Evolutionary conservation across 2,113 vertebrate species (phyloP), one percentile per base, ranked within the genome.

Genomic region (Mustela lutreola): DNA sequence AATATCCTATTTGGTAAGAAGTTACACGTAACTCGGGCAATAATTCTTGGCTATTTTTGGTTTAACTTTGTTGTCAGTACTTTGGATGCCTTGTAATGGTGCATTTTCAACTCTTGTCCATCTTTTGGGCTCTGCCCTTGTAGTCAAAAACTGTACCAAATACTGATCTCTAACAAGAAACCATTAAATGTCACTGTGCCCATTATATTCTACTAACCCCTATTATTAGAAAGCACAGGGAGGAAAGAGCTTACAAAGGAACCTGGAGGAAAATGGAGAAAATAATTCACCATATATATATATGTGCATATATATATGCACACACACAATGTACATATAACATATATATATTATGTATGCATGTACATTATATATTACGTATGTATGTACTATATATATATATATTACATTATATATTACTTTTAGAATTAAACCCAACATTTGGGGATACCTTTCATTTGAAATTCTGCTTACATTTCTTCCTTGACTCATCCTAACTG

Each of bases 1-100:
- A n/a, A 92, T 26, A 12, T 78, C 19, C 28, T 42, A 73, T 50
- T 95, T 83, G 70, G 16, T 73, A 83, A 85, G 67, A 94, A 96
- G 36, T 33, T 56, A 48, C 33, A 73, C 2, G 60, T 62, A 19
- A 70, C 22, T 95, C 48, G 31, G 50, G n/a, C 7, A 96, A 53
- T 31, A 48, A 89, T 26, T 42, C 19, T 3, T 19, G 16, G 31
- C 1, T 73, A 9, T 24, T 70, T 91, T 58, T 5, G 60, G 42
- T 84, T 94, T 67, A 58, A 42, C 4, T 36, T 48, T 50, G 26
- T n/a, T 28, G 36, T 60, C 11, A 39, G 36, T 31, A 39, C 31
- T 65, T 62, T 60, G 67, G 42, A 1, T 11, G 16, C 33, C n/a
- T 70, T 88, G 10, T 58, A 90, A 39, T 10, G 28, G 33, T 73